Evolutionary conservation across 2,113 vertebrate species (phyloP).

Genomic region (Papio anubis): DNA sequence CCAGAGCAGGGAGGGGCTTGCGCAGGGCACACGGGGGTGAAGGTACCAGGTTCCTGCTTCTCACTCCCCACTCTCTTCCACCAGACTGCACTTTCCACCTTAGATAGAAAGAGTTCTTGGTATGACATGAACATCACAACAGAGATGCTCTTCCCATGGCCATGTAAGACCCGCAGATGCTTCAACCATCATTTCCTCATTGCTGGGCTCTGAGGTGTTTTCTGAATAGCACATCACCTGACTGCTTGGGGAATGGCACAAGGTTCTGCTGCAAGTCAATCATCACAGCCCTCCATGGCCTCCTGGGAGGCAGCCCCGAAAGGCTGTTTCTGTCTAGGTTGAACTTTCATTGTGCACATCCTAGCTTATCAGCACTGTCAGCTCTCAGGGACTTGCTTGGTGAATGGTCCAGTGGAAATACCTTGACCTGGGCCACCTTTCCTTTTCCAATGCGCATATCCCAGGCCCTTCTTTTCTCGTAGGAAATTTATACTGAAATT

Average conservation of each 20-base stretch:
- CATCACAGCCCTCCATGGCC: fast-evolving
- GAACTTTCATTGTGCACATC: not conserved
- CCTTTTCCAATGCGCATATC: not conserved
- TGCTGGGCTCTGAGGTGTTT: not conserved
- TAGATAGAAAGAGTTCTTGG: not conserved
- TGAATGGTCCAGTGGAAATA: fast-evolving
- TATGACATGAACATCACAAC: not conserved
- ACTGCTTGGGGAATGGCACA: not conserved
- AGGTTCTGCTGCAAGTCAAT: no score
- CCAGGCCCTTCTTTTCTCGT: not conserved
- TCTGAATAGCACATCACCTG: not conserved
- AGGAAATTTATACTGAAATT: slow-evolving; percentile 9
- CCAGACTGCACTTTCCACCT: no score
- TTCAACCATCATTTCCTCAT: not conserved
- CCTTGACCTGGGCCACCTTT: not conserved
- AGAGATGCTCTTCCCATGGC: not conserved
- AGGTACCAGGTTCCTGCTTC: not conserved
- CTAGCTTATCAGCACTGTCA: fast-evolving
- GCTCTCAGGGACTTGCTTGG: fast-evolving
- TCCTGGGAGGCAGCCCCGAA: not conserved
- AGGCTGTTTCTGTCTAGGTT: not conserved
- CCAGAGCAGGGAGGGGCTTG: not conserved
- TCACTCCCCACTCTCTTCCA: fast-evolving
- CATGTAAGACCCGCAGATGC: not conserved
- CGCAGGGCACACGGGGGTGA: not conserved